These are phyloP conservation scores for Cataglyphis livida DNA, from an alignment of 2,888 invertebrate species.

Conservation along the genomic window DNA sequence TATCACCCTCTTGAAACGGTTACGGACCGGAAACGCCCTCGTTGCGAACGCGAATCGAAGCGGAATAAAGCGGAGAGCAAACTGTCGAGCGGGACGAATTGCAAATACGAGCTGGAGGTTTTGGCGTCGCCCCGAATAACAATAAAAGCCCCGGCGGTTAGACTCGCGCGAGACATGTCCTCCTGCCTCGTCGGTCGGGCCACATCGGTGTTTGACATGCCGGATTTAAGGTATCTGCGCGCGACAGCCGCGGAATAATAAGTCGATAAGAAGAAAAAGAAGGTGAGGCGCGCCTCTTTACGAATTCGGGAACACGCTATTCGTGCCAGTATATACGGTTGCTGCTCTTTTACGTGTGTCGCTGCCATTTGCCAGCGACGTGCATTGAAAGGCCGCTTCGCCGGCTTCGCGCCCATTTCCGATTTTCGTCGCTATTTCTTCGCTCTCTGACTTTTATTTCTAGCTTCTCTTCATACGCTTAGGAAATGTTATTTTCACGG, in stretches of 20 bases:
- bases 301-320: conserved; percentile 54
- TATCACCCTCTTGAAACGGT: conserved; percentile 24
- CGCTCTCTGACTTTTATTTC: conserved; percentile 14
- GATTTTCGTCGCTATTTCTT: conserved; percentile 51
- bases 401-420: conserved; percentile 43
- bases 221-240: conserved; percentile 70
- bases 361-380: conserved; percentile 40
- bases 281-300: conserved; percentile 56
- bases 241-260: conserved; percentile 70
- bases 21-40: conserved; percentile 4
- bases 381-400: conserved; percentile 56
- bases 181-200: conserved; percentile 35
- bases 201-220: conserved; percentile 67
- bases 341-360: conserved; percentile 45
- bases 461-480: conserved; percentile 30
- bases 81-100: conserved; percentile 28
- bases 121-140: conserved; percentile 35
- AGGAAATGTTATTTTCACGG: conserved; percentile 21
- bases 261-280: conserved; percentile 32
- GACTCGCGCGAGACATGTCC: conserved; percentile 23
- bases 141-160: conserved; percentile 57
- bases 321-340: conserved; percentile 43
- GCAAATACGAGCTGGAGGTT: not conserved
- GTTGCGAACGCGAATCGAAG: conserved; percentile 11
- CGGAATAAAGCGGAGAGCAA: conserved; percentile 36